phyloP scores from a whole-genome alignment of 2,888 invertebrate species.

The Cremastinae sp. region DNA sequence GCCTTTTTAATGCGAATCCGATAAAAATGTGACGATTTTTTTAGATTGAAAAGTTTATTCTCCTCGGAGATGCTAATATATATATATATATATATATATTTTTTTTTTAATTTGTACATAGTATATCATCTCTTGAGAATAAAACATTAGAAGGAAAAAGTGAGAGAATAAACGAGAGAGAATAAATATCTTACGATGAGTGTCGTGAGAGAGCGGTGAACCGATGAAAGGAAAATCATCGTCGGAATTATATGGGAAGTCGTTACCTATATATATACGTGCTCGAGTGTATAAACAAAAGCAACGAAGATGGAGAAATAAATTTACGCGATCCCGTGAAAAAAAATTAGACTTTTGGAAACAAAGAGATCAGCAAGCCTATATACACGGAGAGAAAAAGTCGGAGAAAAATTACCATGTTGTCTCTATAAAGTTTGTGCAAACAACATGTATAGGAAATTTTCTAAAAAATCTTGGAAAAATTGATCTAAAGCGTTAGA shows the following conservation, averaged over 20 bases:
- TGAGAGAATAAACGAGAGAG: no score
- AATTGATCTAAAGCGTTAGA: no score
- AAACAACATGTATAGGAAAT: no score
- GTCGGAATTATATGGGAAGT: slow-evolving; percentile 13
- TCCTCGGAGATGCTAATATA: slow-evolving; percentile 3
- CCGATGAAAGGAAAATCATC: slow-evolving; percentile 21
- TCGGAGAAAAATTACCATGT: no score
- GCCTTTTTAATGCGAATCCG: background rate
- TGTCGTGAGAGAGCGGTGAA: slow-evolving; percentile 22
- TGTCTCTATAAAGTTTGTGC: no score
- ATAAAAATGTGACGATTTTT: slow-evolving; percentile 7
- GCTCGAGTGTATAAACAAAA: background rate
- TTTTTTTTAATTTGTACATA: background rate
- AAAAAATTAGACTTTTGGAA: slow-evolving; percentile 22
- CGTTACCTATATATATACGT: slow-evolving; percentile 7
- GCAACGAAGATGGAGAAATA: slow-evolving; percentile 21
- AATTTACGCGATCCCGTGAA: slow-evolving; percentile 17
- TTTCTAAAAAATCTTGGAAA: no score
- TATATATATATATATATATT: no score
- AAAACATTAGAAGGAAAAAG: background rate
- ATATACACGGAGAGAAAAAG: no score
- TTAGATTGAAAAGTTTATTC: slow-evolving; percentile 12
- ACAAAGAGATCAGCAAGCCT: slow-evolving; percentile 14
- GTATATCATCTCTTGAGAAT: background rate
- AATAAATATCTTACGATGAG: background rate